phyloP scores from a whole-genome alignment of 2,797 vertebrate genomes.

The Pseudomugil tenellus region DNA sequence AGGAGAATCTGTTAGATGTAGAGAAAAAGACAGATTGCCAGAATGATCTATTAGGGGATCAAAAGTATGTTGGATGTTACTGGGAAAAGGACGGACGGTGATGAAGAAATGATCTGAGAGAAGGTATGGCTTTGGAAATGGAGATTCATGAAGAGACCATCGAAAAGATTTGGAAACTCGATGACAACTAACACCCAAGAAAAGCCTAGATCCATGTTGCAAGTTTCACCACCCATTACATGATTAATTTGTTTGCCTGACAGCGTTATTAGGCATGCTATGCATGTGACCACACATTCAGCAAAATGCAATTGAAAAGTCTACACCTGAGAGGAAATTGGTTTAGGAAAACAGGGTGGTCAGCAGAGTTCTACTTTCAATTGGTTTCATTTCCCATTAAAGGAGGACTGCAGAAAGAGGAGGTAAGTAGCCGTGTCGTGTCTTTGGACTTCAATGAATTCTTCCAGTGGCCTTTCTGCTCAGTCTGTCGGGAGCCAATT shows the following conservation, averaged over 20 bases:
- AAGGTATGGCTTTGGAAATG: conserved; percentile 24
- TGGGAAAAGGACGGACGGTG: conserved; percentile 4
- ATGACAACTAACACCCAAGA: conserved; percentile 29
- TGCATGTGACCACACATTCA: conserved; percentile 45
- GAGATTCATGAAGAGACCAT: conserved; percentile 33
- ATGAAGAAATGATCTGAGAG: conserved; percentile 27
- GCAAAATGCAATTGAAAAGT: conserved; percentile 50
- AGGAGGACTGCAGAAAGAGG: conserved; percentile 12
- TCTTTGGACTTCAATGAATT: conserved; percentile 52
- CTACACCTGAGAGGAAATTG: conserved; percentile 63
- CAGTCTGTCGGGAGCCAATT: conserved; percentile 54
- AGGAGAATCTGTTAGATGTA: conserved; percentile 43
- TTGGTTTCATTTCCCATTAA: conserved; percentile 53
- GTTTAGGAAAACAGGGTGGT: conserved; percentile 54
- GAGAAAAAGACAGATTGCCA: conserved; percentile 47
- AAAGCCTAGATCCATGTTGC: conserved; percentile 17
- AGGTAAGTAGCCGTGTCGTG: conserved; percentile 26
- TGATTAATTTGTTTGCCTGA: conserved; percentile 41
- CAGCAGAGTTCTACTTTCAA: conserved; percentile 36
- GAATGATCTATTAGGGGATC: conserved; percentile 66
- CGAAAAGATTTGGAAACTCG: conserved; percentile 38
- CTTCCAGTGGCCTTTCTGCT: conserved; percentile 35
- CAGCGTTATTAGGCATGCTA: conserved; percentile 11
- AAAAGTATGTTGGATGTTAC: conserved; percentile 45
- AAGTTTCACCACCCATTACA: conserved; percentile 53